Conservation (phyloP, 2,113 vertebrate genomes). For the Mus spicilegus region DNA sequence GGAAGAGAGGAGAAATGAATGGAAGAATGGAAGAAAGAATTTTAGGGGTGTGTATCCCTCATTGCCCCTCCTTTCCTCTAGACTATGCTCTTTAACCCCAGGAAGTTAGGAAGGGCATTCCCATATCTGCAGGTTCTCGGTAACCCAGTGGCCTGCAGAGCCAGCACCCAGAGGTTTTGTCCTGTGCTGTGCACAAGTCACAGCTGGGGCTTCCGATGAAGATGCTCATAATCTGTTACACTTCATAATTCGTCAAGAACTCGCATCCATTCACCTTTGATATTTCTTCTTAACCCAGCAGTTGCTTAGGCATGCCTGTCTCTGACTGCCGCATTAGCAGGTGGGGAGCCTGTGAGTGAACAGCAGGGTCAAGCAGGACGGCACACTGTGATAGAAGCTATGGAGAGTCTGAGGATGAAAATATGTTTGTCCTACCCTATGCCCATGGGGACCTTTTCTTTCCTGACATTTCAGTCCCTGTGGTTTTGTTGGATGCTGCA, state of each 20-base stretch:
- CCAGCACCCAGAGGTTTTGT: background rate
- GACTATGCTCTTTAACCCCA: background rate
- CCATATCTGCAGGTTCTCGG: background rate
- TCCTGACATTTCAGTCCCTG: constrained; percentile 47
- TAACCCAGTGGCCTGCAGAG: background rate
- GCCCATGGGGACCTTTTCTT: background rate
- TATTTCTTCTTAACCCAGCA: background rate
- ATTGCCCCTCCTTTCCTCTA: background rate
- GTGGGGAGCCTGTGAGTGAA: background rate
- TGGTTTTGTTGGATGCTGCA: constrained; percentile 58
- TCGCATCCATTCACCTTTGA: fast-evolving
- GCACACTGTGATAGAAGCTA: constrained; percentile 7
- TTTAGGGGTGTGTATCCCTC: background rate
- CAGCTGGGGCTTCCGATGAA: background rate
- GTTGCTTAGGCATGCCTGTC: background rate
- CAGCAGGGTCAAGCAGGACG: background rate
- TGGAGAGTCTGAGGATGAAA: constrained; percentile 9
- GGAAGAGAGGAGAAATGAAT: background rate
- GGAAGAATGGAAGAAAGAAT: background rate
- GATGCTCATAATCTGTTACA: background rate
- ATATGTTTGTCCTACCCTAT: background rate
- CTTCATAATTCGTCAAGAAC: background rate
- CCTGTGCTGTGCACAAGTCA: background rate
- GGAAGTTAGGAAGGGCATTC: background rate
- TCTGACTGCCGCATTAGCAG: background rate